Conservation (phyloP, 2,113 vertebrate species). For the Nyctereutes procyonoides region DNA sequence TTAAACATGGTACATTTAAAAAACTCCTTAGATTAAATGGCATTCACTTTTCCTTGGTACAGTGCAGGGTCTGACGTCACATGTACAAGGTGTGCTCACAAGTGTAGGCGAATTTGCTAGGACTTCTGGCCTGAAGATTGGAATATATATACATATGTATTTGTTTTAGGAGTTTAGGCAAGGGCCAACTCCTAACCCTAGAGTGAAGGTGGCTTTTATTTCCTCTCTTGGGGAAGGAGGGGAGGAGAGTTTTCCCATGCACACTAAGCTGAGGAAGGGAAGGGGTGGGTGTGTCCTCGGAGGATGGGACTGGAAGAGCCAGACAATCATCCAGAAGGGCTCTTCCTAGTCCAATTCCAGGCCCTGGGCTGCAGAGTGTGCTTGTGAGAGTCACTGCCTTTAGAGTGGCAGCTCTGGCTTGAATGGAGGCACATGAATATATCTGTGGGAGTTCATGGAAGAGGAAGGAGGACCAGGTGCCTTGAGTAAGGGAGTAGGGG, state of each 20-base stretch:
- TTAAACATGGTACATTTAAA: background rate
- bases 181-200: constrained; percentile 32
- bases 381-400: background rate
- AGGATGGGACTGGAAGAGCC: background rate
- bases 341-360: background rate
- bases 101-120: background rate
- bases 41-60: background rate
- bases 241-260: background rate
- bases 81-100: accelerated
- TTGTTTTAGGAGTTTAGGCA: constrained; percentile 52
- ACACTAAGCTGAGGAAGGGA: background rate
- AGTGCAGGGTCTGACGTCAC: background rate
- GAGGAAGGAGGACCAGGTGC: constrained; percentile 10
- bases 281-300: background rate
- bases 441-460: constrained; percentile 61
- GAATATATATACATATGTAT: no score
- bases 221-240: constrained; percentile 43
- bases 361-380: background rate
- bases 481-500: constrained; percentile 57
- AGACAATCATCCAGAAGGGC: background rate
- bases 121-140: background rate
- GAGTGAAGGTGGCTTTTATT: constrained; percentile 73
- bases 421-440: constrained; percentile 60
- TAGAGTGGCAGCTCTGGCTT: background rate
- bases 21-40: background rate